Evolutionary conservation across 1,140 invertebrate genomes (phyloP), one percentile per base, ranked within the genome.

Genomic region (Ruditapes philippinarum): DNA sequence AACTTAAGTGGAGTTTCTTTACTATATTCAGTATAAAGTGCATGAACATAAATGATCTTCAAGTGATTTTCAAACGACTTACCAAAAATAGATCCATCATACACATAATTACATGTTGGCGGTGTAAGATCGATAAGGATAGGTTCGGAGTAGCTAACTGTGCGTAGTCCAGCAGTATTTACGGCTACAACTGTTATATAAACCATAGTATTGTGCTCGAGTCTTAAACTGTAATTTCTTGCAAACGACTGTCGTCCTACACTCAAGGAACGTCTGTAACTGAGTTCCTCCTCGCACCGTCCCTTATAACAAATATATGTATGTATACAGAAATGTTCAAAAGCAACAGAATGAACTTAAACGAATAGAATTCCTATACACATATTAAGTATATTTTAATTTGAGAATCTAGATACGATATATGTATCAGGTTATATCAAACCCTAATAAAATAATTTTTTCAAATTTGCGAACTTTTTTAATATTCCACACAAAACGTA

Each of bases 121-220:
- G 88, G 89, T 33, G 93, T 93, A 25, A 93, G 83, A 54, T 94
- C 93, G 12, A 93, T 88, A 0, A 90, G 28, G 0, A 94, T 79
- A 1, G 89, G 90, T 4, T 88, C 49, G 0, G 91, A 92, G n/a
- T 92, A 90, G n/a, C 89, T 76, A 12, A 93, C 82, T 54, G 87
- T 89, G 28, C 78, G 84, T n/a, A 94, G 78, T 14, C 91, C 92
- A n/a, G 92, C 92, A 17, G 89, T 83, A 82, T 93, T 94, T 4
- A 90, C 88, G n/a, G 93, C 92, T n/a, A 94, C 45, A 25, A 93
- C 92, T 14, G 92, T 93, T 28, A 93, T 83, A 62, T 91, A 91
- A 5, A 94, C 70, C 17, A 36, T 60, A 28, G 89, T 89, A n/a
- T 90, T 88, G 40, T 93, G 91, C 0, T 83, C 85, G 17, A 94